Base-by-base conservation (phyloP, 2,113 vertebrate genomes). In the Actenoides lindsayi region DNA sequence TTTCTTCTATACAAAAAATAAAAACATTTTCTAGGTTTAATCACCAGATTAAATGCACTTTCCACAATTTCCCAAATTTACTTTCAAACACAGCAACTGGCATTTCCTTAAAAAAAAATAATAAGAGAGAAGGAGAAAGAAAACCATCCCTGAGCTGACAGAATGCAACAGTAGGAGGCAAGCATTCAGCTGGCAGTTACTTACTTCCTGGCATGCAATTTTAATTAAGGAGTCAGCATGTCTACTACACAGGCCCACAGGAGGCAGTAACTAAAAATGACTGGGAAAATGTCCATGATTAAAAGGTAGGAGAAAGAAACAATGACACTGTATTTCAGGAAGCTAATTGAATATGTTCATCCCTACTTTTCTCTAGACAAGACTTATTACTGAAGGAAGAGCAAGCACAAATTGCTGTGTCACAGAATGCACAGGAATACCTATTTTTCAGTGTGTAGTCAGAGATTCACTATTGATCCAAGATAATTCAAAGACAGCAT, bases 191-290 rank as follows among this genome's bases (percentile, higher is more conserved):
- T 97, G 97, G 94, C 96, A 94, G 94, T 94, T 89, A 67, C 95
- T 96, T 97, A 89, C 97, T 97, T 98, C 97, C 95, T 98, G 97
- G 96, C 95, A 97, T 96, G 94, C 94, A 96, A 94, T 97, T 98
- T 97, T 98, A 98, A 98, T 98, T 98, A 98, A 97, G 84, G 96
- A 98, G 92, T 95, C 97, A 98, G 97, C 97, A 80, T 96, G 97
- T 94, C 95, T 97, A 91, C 93, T 96, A 59, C 86, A 97, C 16
- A 92, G 96, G 94, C 89, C 88, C 95, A 96, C 92, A 93, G 97
- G 96, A 97, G 96, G 91, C 90, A 94, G 93, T 95, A 95, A 94
- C 94, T 97, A 96, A 97, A 96, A 97, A 96, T 90, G 94, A 79
- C 83, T 93, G 75, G 65, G 68, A 96, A 94, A 91, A 92, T 14